Base-by-base conservation (phyloP, 2,888 invertebrate genomes). In the Chirona hameri region DNA sequence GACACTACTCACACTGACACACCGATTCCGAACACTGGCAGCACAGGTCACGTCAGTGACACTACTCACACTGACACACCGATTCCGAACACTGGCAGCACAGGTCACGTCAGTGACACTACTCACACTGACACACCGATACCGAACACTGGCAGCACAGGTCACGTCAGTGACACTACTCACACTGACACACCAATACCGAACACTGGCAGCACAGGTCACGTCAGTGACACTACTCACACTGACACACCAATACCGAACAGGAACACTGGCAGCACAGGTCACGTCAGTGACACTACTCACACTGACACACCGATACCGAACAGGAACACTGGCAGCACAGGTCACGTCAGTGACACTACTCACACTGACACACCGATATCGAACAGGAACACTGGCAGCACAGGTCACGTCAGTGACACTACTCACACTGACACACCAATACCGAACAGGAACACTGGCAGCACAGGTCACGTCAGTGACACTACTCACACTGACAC, bases 151-250 rank as follows among this genome's bases (percentile, higher is more conserved):
- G 39, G 39, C 39, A 2, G 39, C 39, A 39, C 39, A 39, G 39
- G 39, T 39, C 39, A 39, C 39, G 39, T 39, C 7, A 39, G 39
- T 39, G 39, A 39, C 39, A 39, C 39, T 39, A 7, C 39, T 97
- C 96, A 98, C 96, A 86, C 96, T 96, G 52, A n/a, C n/a, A n/a
- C n/a, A n/a, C 97, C 97, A 86, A 98, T 95, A 21, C 98, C 98
- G 88, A 98, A 98, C 12, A 96, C 98, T 96, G 39, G 39, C 39
- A 2, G 39, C 39, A 39, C 39, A 39, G 39, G 39, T 39, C 39
- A 39, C 39, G 39, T 39, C 7, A 39, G 39, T 39, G 39, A 39
- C 39, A 39, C 39, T 39, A 7, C 39, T 97, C 96, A 98, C 96
- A 86, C 96, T 96, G 52, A n/a, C n/a, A n/a, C n/a, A n/a, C 97